phyloP scores from a whole-genome alignment of 2,113 vertebrate species.

The Oncorhynchus clarkii region DNA sequence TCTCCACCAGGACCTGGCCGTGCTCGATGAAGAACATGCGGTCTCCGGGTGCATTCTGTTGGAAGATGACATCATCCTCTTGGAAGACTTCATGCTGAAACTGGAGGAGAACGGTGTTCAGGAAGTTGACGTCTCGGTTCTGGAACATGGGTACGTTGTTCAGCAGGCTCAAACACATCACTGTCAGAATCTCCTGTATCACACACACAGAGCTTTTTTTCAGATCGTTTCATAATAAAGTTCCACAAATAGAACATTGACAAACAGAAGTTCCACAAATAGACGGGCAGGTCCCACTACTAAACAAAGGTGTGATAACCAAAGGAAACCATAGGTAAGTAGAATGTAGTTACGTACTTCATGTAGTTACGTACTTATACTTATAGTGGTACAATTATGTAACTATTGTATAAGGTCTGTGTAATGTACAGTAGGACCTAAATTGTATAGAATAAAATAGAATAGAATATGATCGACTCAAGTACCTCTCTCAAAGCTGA shows the following conservation, averaged over 20 bases:
- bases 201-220: too few relatives aligned
- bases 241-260: too few relatives aligned
- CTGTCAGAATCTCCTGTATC: constrained; percentile 57
- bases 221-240: too few relatives aligned
- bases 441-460: background rate
- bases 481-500: constrained; percentile 63
- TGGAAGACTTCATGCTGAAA: constrained; percentile 59
- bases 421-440: too few relatives aligned
- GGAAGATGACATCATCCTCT: constrained; percentile 55
- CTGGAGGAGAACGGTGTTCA: constrained; percentile 52
- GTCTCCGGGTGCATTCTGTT: constrained; percentile 48
- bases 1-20: constrained; percentile 64
- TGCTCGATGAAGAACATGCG: constrained; percentile 72
- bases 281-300: too few relatives aligned
- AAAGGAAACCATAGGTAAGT: too few relatives aligned
- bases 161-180: constrained; percentile 60
- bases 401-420: too few relatives aligned
- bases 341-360: too few relatives aligned
- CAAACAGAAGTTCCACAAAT: background rate
- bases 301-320: too few relatives aligned
- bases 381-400: background rate
- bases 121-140: constrained; percentile 62
- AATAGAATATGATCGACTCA: background rate
- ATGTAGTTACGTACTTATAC: too few relatives aligned
- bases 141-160: constrained; percentile 65